phyloP scores from a whole-genome alignment of 2,113 vertebrate genomes.

The Prionailurus viverrinus region DNA sequence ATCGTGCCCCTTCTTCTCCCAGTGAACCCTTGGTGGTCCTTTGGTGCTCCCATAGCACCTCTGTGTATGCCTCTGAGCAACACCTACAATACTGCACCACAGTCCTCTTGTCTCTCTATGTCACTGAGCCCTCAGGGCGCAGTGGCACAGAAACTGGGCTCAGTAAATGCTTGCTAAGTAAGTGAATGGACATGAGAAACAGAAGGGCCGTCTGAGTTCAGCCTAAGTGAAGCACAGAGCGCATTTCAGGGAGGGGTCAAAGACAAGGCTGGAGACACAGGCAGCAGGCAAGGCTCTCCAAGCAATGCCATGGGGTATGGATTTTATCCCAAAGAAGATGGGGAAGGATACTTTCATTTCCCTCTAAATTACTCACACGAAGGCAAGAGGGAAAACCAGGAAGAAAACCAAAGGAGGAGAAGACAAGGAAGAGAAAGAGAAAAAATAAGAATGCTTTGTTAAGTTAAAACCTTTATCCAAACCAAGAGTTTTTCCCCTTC shows the following conservation, averaged over 20 bases:
- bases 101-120: not conserved
- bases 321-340: not conserved
- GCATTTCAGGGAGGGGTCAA: not conserved
- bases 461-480: constrained; percentile 54
- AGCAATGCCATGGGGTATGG: not conserved
- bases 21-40: not conserved
- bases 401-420: not conserved
- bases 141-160: not conserved
- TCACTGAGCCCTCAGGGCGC: not conserved
- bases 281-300: not conserved
- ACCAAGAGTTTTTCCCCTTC: not conserved
- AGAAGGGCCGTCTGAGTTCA: not conserved
- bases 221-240: not conserved
- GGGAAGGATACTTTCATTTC: not conserved
- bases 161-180: not conserved
- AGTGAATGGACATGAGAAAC: not conserved
- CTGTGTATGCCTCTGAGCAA: not conserved
- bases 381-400: not conserved
- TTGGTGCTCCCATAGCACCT: not conserved
- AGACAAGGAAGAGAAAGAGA: constrained; percentile 26
- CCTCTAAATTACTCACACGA: not conserved
- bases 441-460: constrained; percentile 60
- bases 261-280: not conserved
- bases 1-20: not conserved
- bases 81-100: not conserved